Percentiles rank a stretch among this genome's conserved stretches.
phyloP scores from a whole-genome alignment of 1,140 invertebrate genomes.

The Neelides sp. region DNA sequence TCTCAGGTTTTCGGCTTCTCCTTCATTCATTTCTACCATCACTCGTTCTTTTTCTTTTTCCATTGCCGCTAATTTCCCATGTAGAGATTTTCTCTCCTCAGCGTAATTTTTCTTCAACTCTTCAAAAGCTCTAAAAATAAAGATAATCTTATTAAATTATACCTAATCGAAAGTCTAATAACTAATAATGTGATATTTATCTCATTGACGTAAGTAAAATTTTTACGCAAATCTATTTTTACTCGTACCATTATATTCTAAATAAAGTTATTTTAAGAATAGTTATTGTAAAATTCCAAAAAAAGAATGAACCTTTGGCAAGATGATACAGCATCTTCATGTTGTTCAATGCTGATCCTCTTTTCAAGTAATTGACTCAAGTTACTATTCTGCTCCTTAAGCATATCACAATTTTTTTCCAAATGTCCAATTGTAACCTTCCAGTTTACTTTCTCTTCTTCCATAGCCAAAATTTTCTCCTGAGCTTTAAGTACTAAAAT shows the following conservation, averaged over 20 bases:
- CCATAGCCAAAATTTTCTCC: conserved; percentile 40
- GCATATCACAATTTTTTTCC: conserved; percentile 43
- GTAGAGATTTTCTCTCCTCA: conserved; percentile 41
- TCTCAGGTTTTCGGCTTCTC: conserved; percentile 39
- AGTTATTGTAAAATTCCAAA: too few species aligned
- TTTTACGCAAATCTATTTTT: too few species aligned
- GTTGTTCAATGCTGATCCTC: conserved; percentile 42
- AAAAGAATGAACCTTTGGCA: conserved; percentile 43
- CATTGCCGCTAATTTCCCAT: conserved; percentile 35
- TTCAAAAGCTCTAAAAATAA: conserved; percentile 42
- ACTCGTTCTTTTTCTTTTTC: conserved; percentile 37
- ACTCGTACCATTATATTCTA: too few species aligned
- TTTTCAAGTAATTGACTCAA: conserved; percentile 41
- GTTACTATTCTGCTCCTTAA: conserved; percentile 41
- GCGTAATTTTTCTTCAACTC: conserved; percentile 49
- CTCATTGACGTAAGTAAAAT: too few species aligned
- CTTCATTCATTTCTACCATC: conserved; percentile 36
- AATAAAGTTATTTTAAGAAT: too few species aligned
- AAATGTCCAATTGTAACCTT: conserved; percentile 41
- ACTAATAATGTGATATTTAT: too few species aligned
- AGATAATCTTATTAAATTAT: conserved; percentile 6
- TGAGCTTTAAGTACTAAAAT: conserved; percentile 3
- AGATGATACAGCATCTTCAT: conserved; percentile 46
- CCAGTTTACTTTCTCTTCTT: conserved; percentile 45
- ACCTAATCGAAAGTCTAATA: conserved; percentile 4